Percentiles rank a stretch among this genome's conserved stretches.
These are phyloP conservation scores for Coenonympha arcania DNA, from an alignment of 2,888 invertebrate genomes.

Conservation along the genomic window DNA sequence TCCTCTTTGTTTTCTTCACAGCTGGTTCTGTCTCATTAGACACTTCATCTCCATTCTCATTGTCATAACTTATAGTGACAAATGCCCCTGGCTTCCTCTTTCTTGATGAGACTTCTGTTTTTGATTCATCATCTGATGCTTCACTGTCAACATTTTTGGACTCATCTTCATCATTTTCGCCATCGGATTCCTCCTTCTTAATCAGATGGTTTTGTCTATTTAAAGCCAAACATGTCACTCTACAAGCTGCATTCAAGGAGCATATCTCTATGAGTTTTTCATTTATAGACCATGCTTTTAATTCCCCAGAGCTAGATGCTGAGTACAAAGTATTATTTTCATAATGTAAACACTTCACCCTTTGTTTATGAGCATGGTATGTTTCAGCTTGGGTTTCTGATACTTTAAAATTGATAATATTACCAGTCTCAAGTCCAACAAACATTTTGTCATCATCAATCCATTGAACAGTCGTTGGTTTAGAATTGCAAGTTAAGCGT, in stretches of 20 bases:
- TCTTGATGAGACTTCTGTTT: slow-evolving; percentile 27
- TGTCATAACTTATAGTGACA: slow-evolving; percentile 60
- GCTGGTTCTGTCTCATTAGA: slow-evolving; percentile 34
- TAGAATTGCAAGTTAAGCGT: slow-evolving; percentile 78
- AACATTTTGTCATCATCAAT: slow-evolving; percentile 76
- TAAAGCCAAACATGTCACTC: slow-evolving; percentile 82
- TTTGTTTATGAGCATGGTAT: slow-evolving; percentile 74
- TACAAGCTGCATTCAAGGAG: slow-evolving; percentile 77
- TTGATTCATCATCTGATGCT: slow-evolving; percentile 37
- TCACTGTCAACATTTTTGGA: slow-evolving; percentile 36
- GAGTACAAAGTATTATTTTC: slow-evolving; percentile 76
- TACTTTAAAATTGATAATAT: slow-evolving; percentile 75
- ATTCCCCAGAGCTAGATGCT: slow-evolving; percentile 84
- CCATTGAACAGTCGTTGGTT: slow-evolving; percentile 82
- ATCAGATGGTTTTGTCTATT: slow-evolving; percentile 63
- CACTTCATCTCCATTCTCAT: slow-evolving; percentile 34
- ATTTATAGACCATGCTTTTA: slow-evolving; percentile 79
- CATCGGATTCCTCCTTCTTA: slow-evolving; percentile 53
- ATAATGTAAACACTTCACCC: slow-evolving; percentile 79
- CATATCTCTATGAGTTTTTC: slow-evolving; percentile 70
- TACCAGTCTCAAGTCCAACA: slow-evolving; percentile 84
- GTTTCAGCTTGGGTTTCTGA: slow-evolving; percentile 63
- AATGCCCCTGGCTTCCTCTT: slow-evolving; percentile 57
- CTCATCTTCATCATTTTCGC: slow-evolving; percentile 31
- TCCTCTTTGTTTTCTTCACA: slow-evolving; percentile 52